These are phyloP conservation scores for Sinelater perroti DNA, from an alignment of 2,888 invertebrate species.

Conservation along the genomic window DNA sequence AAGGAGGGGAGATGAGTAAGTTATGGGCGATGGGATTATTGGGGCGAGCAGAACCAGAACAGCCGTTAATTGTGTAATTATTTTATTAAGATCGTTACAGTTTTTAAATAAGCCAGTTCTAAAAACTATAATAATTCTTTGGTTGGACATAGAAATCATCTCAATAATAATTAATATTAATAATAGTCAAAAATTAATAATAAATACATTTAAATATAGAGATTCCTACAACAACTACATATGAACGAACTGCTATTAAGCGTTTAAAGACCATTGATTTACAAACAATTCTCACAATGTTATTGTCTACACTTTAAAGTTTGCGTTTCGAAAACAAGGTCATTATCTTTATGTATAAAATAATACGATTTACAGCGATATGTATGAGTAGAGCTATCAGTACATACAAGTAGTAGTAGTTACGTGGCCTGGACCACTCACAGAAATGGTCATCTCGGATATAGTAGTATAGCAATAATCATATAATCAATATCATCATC, in stretches of 20 bases:
- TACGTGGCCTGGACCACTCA: constrained; percentile 30
- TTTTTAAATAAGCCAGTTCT: constrained; percentile 55
- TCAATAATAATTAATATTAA: constrained; percentile 14
- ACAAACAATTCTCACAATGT: constrained; percentile 54
- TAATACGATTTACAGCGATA: constrained; percentile 44
- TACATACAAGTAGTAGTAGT: constrained; percentile 32
- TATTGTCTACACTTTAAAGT: constrained; percentile 58
- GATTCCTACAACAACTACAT: constrained; percentile 52
- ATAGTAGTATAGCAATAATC: constrained; percentile 8
- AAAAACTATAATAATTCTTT: constrained; percentile 57
- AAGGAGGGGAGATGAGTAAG: too few species aligned
- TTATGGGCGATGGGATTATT: too few species aligned
- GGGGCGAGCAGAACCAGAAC: too few species aligned
- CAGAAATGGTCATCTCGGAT: constrained; percentile 30
- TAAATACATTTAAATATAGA: constrained; percentile 48
- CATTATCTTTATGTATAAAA: constrained; percentile 29
- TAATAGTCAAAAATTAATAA: constrained; percentile 48
- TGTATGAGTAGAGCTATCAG: constrained; percentile 42
- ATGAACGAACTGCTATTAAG: constrained; percentile 47
- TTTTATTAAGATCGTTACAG: constrained; percentile 45
- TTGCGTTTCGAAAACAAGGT: constrained; percentile 19
- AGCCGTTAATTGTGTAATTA: constrained; percentile 21
- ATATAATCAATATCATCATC: constrained; percentile 4
- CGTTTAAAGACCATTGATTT: constrained; percentile 50
- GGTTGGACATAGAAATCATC: constrained; percentile 50